A percentile compares a stretch with the other conserved stretches of the same genome.
Evolutionary conservation across 2,888 invertebrate species (phyloP).

Genomic region (Papilio gigon): DNA sequence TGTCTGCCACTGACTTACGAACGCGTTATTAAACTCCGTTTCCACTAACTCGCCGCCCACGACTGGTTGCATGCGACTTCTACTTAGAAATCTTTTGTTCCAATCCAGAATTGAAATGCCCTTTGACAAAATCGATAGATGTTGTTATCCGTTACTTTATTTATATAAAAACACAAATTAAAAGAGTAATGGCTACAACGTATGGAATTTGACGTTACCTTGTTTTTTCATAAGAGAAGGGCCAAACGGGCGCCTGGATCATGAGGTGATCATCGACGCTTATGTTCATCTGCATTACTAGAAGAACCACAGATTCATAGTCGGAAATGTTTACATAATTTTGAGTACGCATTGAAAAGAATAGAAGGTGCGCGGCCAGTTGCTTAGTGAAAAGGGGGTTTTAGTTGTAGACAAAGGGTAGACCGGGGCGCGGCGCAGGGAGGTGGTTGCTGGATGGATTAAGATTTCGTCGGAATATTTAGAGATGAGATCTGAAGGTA

Average conservation of each 20-base stretch:
- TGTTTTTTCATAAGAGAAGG: not conserved
- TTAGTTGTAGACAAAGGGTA: constrained; percentile 57
- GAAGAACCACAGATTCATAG: too few relatives aligned
- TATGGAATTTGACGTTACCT: not conserved
- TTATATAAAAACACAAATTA: not conserved
- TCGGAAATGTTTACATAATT: too few relatives aligned
- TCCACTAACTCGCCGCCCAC: not conserved
- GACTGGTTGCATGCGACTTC: too few relatives aligned
- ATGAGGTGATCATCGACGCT: too few relatives aligned
- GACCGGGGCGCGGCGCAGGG: constrained; percentile 42
- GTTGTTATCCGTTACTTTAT: not conserved
- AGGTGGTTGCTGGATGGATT: constrained; percentile 56
- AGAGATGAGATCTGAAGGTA: constrained; percentile 69
- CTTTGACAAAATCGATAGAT: not conserved
- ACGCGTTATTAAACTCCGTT: constrained; percentile 54
- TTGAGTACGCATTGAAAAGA: too few relatives aligned
- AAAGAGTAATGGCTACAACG: too few relatives aligned
- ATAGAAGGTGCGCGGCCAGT: not conserved
- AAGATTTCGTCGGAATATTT: constrained; percentile 76
- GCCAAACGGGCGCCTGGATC: not conserved
- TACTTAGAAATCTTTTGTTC: not conserved
- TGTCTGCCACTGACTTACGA: constrained; percentile 65
- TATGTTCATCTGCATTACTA: too few relatives aligned
- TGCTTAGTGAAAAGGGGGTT: not conserved
- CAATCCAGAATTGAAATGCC: not conserved